These are phyloP conservation scores for Cactoblastis cactorum DNA, from an alignment of 2,888 invertebrate genomes.

Conservation along the genomic window DNA sequence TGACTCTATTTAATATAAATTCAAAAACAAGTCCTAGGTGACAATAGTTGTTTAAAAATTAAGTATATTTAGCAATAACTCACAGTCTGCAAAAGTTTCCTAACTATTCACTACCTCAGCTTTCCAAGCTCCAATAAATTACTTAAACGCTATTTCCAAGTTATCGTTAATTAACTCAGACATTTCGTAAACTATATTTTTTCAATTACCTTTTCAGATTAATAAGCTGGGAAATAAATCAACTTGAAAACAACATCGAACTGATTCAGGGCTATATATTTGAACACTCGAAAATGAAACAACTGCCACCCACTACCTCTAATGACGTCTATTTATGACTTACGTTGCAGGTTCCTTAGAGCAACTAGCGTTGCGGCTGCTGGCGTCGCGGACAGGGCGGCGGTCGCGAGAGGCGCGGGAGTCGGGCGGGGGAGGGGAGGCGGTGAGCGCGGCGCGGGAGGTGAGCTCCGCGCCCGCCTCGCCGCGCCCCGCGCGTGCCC, in stretches of 20 bases:
- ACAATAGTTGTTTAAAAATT: not conserved
- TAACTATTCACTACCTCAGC: no score
- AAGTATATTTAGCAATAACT: not conserved
- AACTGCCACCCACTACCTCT: not conserved
- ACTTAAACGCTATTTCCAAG: no score
- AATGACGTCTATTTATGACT: not conserved
- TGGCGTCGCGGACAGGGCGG: constrained; percentile 48
- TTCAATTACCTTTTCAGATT: no score
- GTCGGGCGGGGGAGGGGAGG: constrained; percentile 17
- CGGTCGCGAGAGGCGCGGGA: constrained; percentile 20
- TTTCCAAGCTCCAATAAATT: no score
- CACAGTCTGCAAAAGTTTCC: no score
- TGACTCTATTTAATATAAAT: not conserved
- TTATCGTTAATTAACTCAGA: no score
- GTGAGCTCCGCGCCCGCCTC: constrained; percentile 72
- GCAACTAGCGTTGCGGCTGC: constrained; percentile 61
- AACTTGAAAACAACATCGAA: no score
- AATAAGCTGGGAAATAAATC: no score
- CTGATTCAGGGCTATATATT: no score
- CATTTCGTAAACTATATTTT: no score
- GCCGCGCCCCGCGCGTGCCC: constrained; percentile 81
- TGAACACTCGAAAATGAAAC: not conserved
- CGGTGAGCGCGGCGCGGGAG: constrained; percentile 38
- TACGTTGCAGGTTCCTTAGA: constrained; percentile 56
- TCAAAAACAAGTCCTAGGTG: not conserved